These are phyloP conservation scores for Actinia tenebrosa DNA, from an alignment of 64 coral and sea anemone genomes.

Conservation along the genomic window DNA sequence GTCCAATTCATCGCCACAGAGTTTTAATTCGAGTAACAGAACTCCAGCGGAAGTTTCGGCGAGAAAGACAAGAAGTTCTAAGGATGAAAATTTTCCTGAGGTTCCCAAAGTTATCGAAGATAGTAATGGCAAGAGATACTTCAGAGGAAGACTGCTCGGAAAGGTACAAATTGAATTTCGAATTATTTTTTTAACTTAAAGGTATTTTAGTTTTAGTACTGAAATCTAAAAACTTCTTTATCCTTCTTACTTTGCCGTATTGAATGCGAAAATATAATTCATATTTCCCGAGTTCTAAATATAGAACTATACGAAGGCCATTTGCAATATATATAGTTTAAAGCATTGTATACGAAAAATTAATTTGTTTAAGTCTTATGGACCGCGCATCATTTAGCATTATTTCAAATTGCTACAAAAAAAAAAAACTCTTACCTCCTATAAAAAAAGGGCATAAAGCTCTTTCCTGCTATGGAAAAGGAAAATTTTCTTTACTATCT, in stretches of 20 bases:
- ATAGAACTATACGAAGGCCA: neutral
- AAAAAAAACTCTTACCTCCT: neutral
- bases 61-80: neutral
- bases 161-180: constrained; percentile 56
- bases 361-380: neutral
- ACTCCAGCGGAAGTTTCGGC: neutral
- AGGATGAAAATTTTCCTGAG: constrained; percentile 58
- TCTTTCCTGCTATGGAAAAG: too few relatives aligned
- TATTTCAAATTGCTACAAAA: neutral
- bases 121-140: constrained; percentile 84
- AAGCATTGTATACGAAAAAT: neutral
- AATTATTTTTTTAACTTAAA: neutral
- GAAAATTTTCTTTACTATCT: too few relatives aligned
- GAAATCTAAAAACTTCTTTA: neutral
- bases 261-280: too few relatives aligned
- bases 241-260: too few relatives aligned
- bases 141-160: constrained; percentile 90
- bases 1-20: constrained; percentile 32
- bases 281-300: neutral
- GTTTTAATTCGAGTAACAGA: neutral
- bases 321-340: neutral
- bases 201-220: neutral
- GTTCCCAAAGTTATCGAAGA: constrained; percentile 92
- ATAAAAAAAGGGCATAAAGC: too few relatives aligned
- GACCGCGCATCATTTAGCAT: neutral